Base-by-base conservation (phyloP, 1,140 invertebrate genomes). In the Meloidogyne chitwoodi region DNA sequence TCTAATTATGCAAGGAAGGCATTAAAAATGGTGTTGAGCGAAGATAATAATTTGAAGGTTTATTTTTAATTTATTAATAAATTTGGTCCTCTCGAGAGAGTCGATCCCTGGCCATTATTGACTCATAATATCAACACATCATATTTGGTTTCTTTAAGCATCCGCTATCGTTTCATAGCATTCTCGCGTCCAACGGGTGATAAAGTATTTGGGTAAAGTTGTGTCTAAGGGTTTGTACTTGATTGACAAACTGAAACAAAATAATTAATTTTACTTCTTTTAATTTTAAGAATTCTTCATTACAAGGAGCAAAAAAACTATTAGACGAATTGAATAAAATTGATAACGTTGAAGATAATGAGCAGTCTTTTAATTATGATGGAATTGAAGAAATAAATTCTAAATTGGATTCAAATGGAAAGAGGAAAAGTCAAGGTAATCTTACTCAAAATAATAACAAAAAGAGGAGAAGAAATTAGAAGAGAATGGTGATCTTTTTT, bases 241-340 rank as follows among this genome's bases (percentile, higher is more conserved):
- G n/a, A n/a, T n/a, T n/a, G n/a, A n/a, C n/a, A n/a, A n/a, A n/a
- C 38, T 67, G 3, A n/a, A 67, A 19, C 41, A n/a, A n/a, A 24
- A 44, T 34, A 1, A 10, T 68, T 31, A 4, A 34, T 44, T 2
- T 68, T 68, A 3, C 12, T 29, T 1, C 11, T 68, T 31, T 68
- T 8, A 38, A 16, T 12, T 68, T 77, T 11, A 31, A 77, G 65
- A 76, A 75, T 29, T 77, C 76, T 19, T 31, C 56, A n/a, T 68
- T 77, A 24, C 16, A 56, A n/a, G 76, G 76, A 5, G 76, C 76
- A 4, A 74, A 68, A 29, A 26, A 41, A 31, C 34, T 73, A 24
- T 11, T 73, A 11, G 71, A n/a, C 16, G 26, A 56, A 41, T 41
- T 41, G n/a, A 31, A 29, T 12, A 70, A 70, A 70, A 48, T 26